Evolutionary conservation across 2,888 invertebrate genomes (phyloP).

Genomic region (Drosophila eohydei): DNA sequence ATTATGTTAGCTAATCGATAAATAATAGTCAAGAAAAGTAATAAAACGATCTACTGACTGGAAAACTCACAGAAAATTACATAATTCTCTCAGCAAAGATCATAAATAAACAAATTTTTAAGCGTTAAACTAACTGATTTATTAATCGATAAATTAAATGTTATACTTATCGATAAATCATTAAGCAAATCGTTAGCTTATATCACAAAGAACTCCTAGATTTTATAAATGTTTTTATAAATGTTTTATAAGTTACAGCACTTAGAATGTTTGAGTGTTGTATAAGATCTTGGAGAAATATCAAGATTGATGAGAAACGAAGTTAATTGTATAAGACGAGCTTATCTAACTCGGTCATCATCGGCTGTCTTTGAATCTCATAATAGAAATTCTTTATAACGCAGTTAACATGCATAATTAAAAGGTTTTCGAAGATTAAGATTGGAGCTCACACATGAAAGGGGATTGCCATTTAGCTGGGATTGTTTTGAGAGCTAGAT

Average conservation of each 20-base stretch:
- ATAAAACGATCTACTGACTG: not conserved
- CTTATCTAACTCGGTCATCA: conserved; percentile 24
- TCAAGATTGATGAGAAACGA: conserved; percentile 19
- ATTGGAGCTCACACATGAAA: not conserved
- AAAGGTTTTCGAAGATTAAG: not conserved
- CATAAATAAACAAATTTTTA: not conserved
- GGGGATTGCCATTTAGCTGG: not conserved
- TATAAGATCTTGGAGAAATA: conserved; percentile 13
- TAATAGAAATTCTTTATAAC: not conserved
- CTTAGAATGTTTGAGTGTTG: conserved; percentile 13
- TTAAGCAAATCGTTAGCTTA: not conserved
- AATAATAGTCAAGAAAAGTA: not conserved
- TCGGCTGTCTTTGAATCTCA: not conserved
- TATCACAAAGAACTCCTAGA: not conserved
- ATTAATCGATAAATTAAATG: not conserved
- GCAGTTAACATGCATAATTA: not conserved
- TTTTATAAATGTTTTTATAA: not conserved
- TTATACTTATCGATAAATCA: not conserved
- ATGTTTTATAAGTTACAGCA: conserved; percentile 1
- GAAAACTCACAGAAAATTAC: not conserved
- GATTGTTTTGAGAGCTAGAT: not conserved
- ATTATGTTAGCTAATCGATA: not conserved
- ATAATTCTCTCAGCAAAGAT: not conserved
- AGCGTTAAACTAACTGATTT: not conserved
- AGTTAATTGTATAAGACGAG: conserved; percentile 2